Evolutionary conservation across 2,797 vertebrate genomes (phyloP), one percentile per base, ranked within the genome.

Genomic region (Phataginus tetradactyla): DNA sequence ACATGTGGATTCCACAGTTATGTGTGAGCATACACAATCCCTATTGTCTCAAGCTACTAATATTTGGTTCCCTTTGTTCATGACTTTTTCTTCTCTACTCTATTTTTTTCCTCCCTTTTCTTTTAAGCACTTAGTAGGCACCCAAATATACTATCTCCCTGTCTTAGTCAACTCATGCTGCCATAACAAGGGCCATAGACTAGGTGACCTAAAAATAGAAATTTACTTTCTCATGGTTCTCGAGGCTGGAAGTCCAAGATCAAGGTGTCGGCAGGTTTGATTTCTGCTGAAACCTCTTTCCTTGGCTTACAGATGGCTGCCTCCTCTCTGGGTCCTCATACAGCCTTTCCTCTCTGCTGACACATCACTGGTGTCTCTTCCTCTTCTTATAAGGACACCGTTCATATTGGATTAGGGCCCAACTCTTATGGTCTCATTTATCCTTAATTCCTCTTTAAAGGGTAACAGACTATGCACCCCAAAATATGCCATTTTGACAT

Each of bases 41-140:
- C 45, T 53, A 27, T 61, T 34, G 79, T 34, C 55, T 72, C 39
- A 13, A 51, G 42, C n/a, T 85, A 20, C 55, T 18, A 32, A 32
- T 55, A 34, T 34, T 45, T 34, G 15, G 12, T 83, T 94, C 57
- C 80, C 79, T 91, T 90, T 93, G 77, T 93, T 95, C 49, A 29
- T 7, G 68, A 90, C 59, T 74, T 3, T 69, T 87, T 39, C 77
- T 74, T 14, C 37, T 89, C 63, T 32, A 27, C 32, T 81, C 34
- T 21, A 45, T 68, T 79, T 45, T 45, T 45, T 45, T 12, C 10
- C 45, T 12, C 45, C 45, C 45, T 45, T 45, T 45, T 45, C 45
- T 51, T 59, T 66, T 12, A 77, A 87, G 61, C 17, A 42, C 59
- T 86, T 4, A 63, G 78, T 79, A 49, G n/a, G n/a, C 14, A 92